phyloP scores from a whole-genome alignment of 2,888 invertebrate species.

The Drosophila fulvimacula region DNA sequence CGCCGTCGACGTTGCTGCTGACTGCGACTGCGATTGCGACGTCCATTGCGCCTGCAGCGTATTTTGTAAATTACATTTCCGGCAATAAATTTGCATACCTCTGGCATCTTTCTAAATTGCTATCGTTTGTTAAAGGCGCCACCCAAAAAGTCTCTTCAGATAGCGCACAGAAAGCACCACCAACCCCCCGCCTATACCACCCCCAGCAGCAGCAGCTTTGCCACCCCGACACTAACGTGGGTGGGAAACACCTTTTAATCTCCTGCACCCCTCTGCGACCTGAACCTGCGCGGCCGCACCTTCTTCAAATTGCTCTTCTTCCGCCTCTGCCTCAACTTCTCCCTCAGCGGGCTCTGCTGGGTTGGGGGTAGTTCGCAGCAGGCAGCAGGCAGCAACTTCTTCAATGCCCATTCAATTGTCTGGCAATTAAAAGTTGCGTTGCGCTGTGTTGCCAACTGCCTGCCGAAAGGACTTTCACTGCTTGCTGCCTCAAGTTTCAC shows the following conservation, averaged over 20 bases:
- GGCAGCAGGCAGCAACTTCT: conserved; percentile 9
- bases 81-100: conserved; percentile 85
- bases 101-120: conserved; percentile 84
- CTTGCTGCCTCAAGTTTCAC: conserved; percentile 25
- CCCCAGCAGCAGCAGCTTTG: conserved; percentile 4
- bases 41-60: conserved; percentile 81
- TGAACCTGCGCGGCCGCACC: conserved; percentile 44
- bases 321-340: neutral
- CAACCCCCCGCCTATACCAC: conserved; percentile 28
- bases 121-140: conserved; percentile 80
- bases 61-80: conserved; percentile 85
- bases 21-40: conserved; percentile 12
- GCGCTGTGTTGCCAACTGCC: conserved; percentile 53
- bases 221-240: conserved; percentile 19
- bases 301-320: conserved; percentile 15
- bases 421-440: conserved; percentile 71
- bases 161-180: conserved; percentile 21
- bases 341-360: no score
- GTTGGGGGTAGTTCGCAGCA: conserved; percentile 16
- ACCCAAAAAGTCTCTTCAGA: conserved; percentile 49
- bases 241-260: conserved; percentile 57
- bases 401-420: conserved; percentile 67
- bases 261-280: conserved; percentile 31
- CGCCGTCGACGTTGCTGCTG: conserved; percentile 10
- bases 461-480: conserved; percentile 65